phyloP scores from a whole-genome alignment of 2,797 vertebrate species.

The Danio kyathit region DNA sequence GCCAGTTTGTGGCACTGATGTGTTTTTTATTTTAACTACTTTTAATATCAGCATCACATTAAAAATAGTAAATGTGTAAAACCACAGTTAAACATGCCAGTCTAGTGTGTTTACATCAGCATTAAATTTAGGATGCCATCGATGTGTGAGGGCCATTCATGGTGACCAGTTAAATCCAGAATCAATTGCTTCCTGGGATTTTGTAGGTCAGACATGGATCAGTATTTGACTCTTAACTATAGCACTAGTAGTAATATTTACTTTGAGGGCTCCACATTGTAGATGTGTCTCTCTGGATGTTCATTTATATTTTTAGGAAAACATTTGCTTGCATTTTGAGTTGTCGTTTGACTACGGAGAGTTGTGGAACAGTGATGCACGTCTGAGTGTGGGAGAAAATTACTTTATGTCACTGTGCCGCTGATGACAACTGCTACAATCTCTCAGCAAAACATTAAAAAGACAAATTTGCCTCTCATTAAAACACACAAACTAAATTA shows the following conservation, averaged over 20 bases:
- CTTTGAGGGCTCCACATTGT: not conserved
- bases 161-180: not conserved
- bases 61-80: no score
- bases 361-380: not conserved
- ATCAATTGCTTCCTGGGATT: not conserved
- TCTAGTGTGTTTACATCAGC: not conserved
- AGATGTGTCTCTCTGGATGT: not conserved
- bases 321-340: not conserved
- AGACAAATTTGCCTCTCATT: not conserved
- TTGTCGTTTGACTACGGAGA: not conserved
- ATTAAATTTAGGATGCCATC: not conserved
- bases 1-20: no score
- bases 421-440: conserved; percentile 2
- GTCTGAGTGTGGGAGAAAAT: conserved; percentile 10
- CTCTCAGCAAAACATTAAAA: not conserved
- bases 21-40: no score
- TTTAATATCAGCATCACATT: no score
- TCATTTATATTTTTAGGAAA: not conserved
- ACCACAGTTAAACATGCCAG: not conserved
- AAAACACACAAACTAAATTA: not conserved
- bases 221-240: not conserved
- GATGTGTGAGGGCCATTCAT: not conserved
- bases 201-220: not conserved
- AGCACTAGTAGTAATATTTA: not conserved
- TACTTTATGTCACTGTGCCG: not conserved